Evolutionary conservation across 2,797 vertebrate species (phyloP).

Genomic region (Protosalanx chinensis): DNA sequence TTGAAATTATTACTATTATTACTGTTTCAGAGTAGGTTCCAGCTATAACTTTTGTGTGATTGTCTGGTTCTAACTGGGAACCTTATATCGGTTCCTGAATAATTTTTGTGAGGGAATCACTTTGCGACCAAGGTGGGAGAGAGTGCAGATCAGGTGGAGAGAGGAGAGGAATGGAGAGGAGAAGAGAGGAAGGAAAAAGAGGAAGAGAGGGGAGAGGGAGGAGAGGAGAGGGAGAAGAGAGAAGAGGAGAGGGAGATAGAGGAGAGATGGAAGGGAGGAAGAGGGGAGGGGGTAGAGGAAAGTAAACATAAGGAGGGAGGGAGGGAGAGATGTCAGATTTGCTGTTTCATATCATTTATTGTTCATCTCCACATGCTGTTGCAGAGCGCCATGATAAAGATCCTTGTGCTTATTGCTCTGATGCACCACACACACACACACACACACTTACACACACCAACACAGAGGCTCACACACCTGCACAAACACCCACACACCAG

Average conservation of each 20-base stretch:
- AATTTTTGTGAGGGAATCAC: not conserved
- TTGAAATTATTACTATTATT: too few relatives aligned
- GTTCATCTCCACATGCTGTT: conserved; percentile 3
- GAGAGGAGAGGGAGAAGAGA: not conserved
- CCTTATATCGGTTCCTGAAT: too few relatives aligned
- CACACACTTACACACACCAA: too few relatives aligned
- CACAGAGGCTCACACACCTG: not conserved
- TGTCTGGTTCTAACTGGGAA: too few relatives aligned
- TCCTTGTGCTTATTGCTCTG: not conserved
- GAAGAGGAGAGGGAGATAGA: not conserved
- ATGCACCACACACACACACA: not conserved
- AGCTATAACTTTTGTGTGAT: too few relatives aligned
- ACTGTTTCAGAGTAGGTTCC: too few relatives aligned
- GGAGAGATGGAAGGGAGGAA: not conserved
- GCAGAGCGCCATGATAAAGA: not conserved
- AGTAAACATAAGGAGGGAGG: not conserved
- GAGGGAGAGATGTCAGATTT: not conserved
- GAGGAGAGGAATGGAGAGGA: conserved; percentile 8
- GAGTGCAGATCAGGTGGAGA: not conserved
- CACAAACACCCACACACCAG: not conserved
- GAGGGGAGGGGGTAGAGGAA: not conserved
- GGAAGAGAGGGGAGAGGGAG: not conserved
- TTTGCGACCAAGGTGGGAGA: not conserved
- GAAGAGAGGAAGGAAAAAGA: conserved; percentile 21
- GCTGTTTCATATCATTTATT: not conserved